A percentile compares a stretch with the other conserved stretches of the same genome.
Conservation (phyloP, 2,113 vertebrate species). For the Thomomys bottae region DNA sequence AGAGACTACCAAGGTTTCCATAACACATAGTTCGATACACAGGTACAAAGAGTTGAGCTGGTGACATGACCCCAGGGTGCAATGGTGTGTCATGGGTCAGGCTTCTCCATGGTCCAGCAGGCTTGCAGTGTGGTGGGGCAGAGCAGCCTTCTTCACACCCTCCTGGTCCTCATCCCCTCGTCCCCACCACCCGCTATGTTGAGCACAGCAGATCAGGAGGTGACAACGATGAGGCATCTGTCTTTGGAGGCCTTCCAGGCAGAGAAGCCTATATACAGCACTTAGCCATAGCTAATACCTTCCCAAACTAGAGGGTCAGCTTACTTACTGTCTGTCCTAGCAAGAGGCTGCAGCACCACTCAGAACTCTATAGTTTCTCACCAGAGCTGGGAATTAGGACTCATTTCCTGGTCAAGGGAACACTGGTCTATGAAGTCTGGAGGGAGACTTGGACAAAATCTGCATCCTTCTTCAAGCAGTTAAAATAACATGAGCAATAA, state of each 20-base stretch:
- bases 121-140: not conserved
- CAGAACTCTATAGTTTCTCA: not conserved
- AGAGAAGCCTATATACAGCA: too few species aligned
- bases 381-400: not conserved
- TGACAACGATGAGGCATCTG: too few species aligned
- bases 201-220: too few species aligned
- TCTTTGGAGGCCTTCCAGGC: not conserved
- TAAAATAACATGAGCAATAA: not conserved
- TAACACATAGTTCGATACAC: accelerated
- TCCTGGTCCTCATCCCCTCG: not conserved
- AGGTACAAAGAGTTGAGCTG: not conserved
- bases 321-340: too few species aligned
- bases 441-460: not conserved
- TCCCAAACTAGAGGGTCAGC: not conserved
- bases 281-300: accelerated
- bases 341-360: not conserved
- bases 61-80: not conserved
- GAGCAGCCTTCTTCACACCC: not conserved
- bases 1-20: not conserved
- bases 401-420: not conserved
- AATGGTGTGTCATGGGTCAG: not conserved
- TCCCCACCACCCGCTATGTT: too few species aligned
- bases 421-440: not conserved
- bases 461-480: not conserved
- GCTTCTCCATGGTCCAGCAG: not conserved